phyloP scores from a whole-genome alignment of 2,113 vertebrate species.

The Peromyscus polionotus region DNA sequence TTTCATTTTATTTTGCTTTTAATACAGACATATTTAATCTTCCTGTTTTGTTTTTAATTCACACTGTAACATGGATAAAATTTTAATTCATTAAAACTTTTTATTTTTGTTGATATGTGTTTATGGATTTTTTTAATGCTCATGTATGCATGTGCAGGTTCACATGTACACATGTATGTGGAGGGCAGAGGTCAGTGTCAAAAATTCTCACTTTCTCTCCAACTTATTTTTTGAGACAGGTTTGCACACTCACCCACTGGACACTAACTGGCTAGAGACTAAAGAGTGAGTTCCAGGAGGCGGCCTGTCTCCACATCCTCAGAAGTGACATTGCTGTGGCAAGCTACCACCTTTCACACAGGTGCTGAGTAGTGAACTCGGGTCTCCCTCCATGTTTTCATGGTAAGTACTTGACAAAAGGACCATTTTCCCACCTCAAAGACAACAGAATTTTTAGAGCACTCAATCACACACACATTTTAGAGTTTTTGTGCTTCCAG shows the following conservation, averaged over 20 bases:
- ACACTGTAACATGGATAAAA: slow-evolving; percentile 43
- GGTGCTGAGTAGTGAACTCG: background rate
- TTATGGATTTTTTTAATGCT: background rate
- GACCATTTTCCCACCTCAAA: background rate
- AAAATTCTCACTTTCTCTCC: background rate
- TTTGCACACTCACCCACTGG: background rate
- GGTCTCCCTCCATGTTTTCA: background rate
- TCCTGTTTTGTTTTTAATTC: slow-evolving; percentile 69
- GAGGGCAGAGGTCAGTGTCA: background rate
- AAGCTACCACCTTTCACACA: background rate
- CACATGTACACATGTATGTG: background rate
- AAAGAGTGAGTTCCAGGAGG: too few relatives aligned
- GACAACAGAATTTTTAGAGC: slow-evolving; percentile 1
- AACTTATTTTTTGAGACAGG: background rate
- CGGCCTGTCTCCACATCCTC: background rate
- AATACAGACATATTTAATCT: slow-evolving; percentile 38
- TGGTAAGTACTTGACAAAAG: background rate
- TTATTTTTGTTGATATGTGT: background rate
- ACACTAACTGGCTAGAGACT: background rate
- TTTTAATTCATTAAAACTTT: background rate
- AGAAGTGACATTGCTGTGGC: too few relatives aligned
- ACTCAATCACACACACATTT: slow-evolving; percentile 59
- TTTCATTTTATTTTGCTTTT: slow-evolving; percentile 3
- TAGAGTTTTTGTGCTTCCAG: slow-evolving; percentile 44
- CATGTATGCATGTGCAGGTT: background rate